Evolutionary conservation across 2,888 invertebrate genomes (phyloP), one percentile per base, ranked within the genome.

Genomic region (Lordiphosa fenestrarum): DNA sequence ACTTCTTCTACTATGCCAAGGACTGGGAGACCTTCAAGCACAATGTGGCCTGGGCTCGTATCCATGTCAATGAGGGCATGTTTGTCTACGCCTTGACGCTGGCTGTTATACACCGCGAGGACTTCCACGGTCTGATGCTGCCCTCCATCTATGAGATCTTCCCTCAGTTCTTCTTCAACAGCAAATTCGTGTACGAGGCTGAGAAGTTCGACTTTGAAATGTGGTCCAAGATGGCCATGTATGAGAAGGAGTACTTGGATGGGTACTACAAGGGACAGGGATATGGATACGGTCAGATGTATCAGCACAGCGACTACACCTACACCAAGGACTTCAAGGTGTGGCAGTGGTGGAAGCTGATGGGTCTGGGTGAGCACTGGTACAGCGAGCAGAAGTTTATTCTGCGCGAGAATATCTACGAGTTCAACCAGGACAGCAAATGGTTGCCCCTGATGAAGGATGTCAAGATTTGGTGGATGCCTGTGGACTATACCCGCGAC

Each of bases 141-240:
- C 95, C 95, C 12, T 92, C 94, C 47, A 90, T 93, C 53, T 94
- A 94, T 82, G 95, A 95, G 88, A 90, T 94, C 64, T 91, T 93
- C 87, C 95, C 95, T 0, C 92, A 93, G 70, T 92, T 91, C 88
- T 95, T 94, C 91, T 91, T 93, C 87, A 93, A 93, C 83, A 90
- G 91, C 54, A 92, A 94, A 82, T 91, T 94, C 61, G 92, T 95
- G 86, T 91, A 92, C 40, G 91, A 93, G 58, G 94, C 93, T 4
- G 92, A 93, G 72, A 85, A 90, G 62, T 89, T 81, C 91, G 91
- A 85, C 90, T 92, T 67, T 90, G 91, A 81, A 90, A 73, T 77
- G 55, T 86, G 70, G 73, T 71, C 56, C 53, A 90, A 90, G 87
- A 91, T 50, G 89, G 91, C 35, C 89, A 90, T 73, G 85, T 84